phyloP scores from a whole-genome alignment of 2,113 vertebrate genomes.

The Bubo blakistoni region DNA sequence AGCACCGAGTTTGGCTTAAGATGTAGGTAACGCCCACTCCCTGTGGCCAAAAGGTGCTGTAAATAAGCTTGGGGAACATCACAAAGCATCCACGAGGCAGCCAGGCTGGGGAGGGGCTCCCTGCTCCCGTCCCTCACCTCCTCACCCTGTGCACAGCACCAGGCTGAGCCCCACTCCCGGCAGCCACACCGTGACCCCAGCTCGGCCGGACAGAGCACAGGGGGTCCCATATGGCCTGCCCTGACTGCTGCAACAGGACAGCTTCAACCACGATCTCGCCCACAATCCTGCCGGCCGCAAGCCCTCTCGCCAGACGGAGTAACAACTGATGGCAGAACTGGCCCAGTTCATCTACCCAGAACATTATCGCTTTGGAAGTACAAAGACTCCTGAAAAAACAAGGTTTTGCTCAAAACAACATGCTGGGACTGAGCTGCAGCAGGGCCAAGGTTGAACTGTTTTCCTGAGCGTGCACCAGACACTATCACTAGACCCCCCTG shows the following conservation, averaged over 20 bases:
- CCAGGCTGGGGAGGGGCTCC: neutral
- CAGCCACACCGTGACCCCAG: neutral
- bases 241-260: neutral
- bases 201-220: neutral
- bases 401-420: neutral
- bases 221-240: neutral
- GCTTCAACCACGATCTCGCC: neutral
- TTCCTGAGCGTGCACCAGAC: too few relatives aligned
- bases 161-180: neutral
- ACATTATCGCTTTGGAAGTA: neutral
- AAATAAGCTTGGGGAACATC: neutral
- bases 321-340: neutral
- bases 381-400: neutral
- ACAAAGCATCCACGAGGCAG: neutral
- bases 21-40: neutral
- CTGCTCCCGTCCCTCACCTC: neutral
- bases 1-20: neutral
- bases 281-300: neutral
- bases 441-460: neutral
- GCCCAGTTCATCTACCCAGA: neutral
- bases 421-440: neutral
- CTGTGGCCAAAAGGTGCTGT: neutral
- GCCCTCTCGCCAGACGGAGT: neutral
- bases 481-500: fast-evolving
- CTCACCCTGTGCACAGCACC: too few relatives aligned